Evolutionary conservation across 2,888 invertebrate genomes (phyloP).

Genomic region (Dermolepida albohirtum): DNA sequence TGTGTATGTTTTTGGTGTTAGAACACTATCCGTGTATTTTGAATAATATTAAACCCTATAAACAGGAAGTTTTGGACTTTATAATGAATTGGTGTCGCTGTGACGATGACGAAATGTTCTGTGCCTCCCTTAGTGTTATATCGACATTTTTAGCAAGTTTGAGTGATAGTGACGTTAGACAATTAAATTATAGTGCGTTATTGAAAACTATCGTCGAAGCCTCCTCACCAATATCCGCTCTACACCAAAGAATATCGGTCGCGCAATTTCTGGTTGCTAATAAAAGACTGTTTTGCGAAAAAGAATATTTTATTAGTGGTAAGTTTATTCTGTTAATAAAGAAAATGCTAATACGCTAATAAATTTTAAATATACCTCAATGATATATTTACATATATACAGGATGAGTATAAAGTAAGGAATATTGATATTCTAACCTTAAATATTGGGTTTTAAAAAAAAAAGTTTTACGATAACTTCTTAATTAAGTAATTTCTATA

Average conservation of each 20-base stretch:
- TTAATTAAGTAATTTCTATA: too few relatives aligned
- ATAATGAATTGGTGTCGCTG: conserved; percentile 53
- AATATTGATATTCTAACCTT: too few relatives aligned
- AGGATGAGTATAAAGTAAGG: too few relatives aligned
- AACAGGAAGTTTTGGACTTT: conserved; percentile 56
- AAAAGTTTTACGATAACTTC: too few relatives aligned
- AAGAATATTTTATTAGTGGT: conserved; percentile 29
- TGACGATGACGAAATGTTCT: conserved; percentile 57
- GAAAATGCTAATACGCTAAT: neutral
- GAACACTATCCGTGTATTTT: conserved; percentile 58
- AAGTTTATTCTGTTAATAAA: conserved; percentile 18
- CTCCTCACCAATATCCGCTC: conserved; percentile 55
- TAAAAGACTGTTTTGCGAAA: conserved; percentile 46
- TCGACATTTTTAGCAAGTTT: conserved; percentile 55
- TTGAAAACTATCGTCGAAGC: conserved; percentile 53
- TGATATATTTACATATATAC: too few relatives aligned
- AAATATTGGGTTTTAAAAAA: too few relatives aligned
- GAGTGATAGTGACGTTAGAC: conserved; percentile 48
- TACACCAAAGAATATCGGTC: conserved; percentile 55
- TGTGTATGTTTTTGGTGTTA: conserved; percentile 54
- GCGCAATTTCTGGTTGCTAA: conserved; percentile 53
- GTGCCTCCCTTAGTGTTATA: conserved; percentile 57
- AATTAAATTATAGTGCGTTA: conserved; percentile 47
- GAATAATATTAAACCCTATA: conserved; percentile 52
- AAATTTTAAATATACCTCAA: too few relatives aligned